Conservation (phyloP, 2,888 invertebrate genomes). For the Pachycephus smyrnensis region DNA sequence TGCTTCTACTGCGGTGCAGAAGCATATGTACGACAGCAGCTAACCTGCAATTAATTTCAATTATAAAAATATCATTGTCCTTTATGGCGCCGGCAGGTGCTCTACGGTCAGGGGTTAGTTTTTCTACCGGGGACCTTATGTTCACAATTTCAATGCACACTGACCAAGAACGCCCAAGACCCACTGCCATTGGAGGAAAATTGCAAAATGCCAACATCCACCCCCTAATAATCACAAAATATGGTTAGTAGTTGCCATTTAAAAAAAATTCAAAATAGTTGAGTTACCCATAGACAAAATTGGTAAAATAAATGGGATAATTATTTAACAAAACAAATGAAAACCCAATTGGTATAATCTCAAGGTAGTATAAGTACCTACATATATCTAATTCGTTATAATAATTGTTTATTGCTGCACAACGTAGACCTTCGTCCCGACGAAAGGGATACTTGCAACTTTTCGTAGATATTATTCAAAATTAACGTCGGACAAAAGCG, state of each 20-base stretch:
- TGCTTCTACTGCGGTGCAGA: conserved; percentile 5
- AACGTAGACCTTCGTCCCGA: not conserved
- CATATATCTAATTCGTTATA: not conserved
- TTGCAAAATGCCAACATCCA: not conserved
- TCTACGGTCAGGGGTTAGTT: conserved; percentile 61
- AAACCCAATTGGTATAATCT: not conserved
- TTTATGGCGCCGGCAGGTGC: conserved; percentile 62
- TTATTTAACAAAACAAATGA: not conserved
- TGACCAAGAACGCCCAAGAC: not conserved
- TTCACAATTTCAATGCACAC: conserved; percentile 28
- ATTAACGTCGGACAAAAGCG: conserved; percentile 50
- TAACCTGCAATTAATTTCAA: conserved; percentile 63
- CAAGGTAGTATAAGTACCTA: not conserved
- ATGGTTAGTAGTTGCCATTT: not conserved
- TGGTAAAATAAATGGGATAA: not conserved
- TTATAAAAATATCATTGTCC: conserved; percentile 67
- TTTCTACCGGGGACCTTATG: conserved; percentile 32
- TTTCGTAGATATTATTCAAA: conserved; percentile 44
- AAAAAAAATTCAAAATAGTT: not conserved
- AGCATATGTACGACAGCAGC: conserved; percentile 39
- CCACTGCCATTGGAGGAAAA: not conserved
- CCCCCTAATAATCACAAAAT: not conserved
- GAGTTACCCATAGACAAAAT: not conserved
- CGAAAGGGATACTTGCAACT: not conserved
- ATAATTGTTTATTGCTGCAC: not conserved